Evolutionary conservation across 1,140 invertebrate species (phyloP), one percentile per base, ranked within the genome.

Genomic region (Pseudomyrmex sp.): DNA sequence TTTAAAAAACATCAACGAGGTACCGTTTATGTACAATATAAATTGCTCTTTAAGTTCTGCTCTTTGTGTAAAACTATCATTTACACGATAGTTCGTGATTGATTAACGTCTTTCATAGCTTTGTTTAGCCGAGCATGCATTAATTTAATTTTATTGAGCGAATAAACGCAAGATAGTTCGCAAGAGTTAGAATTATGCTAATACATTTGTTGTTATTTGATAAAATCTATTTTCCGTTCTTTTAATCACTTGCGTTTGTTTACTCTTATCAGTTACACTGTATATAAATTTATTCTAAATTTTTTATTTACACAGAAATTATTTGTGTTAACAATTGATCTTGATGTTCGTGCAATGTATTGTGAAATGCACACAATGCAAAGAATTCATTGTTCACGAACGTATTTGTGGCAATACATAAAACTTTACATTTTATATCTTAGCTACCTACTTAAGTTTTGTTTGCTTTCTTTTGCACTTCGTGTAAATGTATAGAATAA

Each of bases 1-100:
- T 69, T 85, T 88, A 66, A 75, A 35, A 35, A 58, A 66, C 77
- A 26, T 88, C 87, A 83, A 74, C 66, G 66, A 88, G 83, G 66
- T 87, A 87, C 58, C 58, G 23, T 69, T 77, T 56, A 52, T 44
- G 9, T 61, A 59, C 23, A 62, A 3, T 13, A 48, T 61, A 72
- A 35, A 35, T 72, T 12, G 13, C 44, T 79, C 52, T 4, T 59
- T 26, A 50, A 77, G n/a, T 56, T 66, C 20, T 48, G 54, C 66
- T 48, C 44, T 70, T 59, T 52, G 66, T 50, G 15, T 26, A 23
- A 70, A 70, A 20, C 12, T 69, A 58, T 48, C 20, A 13, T 70
- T 35, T 59, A 48, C 26, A n/a, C 20, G 13, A 26, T n/a, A 52
- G 13, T 56, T 1, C 35, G 15, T 59, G n/a, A 20, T 58, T 59